phyloP scores from a whole-genome alignment of 2,113 vertebrate genomes.

The Asarcornis scutulata region DNA sequence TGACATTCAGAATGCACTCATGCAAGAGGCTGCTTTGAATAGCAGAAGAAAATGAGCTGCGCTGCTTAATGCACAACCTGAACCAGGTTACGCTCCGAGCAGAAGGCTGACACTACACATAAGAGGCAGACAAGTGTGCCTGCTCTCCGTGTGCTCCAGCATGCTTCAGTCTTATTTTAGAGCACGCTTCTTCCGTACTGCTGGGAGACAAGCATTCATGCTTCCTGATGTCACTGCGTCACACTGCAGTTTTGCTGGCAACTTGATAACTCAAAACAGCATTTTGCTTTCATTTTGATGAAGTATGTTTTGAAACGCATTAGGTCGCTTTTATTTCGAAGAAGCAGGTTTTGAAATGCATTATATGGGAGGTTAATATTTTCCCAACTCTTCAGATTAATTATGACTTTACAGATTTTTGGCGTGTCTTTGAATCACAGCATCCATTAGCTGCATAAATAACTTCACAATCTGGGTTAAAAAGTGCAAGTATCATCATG shows the following conservation, averaged over 20 bases:
- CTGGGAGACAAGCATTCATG: not conserved
- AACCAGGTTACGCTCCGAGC: not conserved
- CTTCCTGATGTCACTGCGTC: not conserved
- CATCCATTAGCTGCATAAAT: not conserved
- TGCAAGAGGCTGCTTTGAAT: not conserved
- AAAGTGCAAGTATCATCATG: not conserved
- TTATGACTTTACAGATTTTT: not conserved
- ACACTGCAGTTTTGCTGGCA: not conserved
- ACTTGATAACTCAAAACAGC: not conserved
- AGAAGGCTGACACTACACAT: not conserved
- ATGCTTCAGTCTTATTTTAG: not conserved
- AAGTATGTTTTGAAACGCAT: not conserved
- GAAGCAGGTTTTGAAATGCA: not conserved
- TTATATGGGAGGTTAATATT: not conserved
- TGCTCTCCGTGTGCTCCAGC: not conserved
- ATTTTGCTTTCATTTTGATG: not conserved
- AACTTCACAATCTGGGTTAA: not conserved
- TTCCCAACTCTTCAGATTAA: not conserved
- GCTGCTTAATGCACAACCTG: not conserved
- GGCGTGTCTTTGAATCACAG: not conserved
- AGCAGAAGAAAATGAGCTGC: not conserved
- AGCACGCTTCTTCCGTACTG: not conserved
- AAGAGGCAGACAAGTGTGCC: not conserved
- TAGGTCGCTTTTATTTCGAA: not conserved
- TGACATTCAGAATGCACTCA: slow-evolving; percentile 29